Evolutionary conservation across 2,113 vertebrate genomes (phyloP), one percentile per base, ranked within the genome.

Genomic region (Sander lucioperca): DNA sequence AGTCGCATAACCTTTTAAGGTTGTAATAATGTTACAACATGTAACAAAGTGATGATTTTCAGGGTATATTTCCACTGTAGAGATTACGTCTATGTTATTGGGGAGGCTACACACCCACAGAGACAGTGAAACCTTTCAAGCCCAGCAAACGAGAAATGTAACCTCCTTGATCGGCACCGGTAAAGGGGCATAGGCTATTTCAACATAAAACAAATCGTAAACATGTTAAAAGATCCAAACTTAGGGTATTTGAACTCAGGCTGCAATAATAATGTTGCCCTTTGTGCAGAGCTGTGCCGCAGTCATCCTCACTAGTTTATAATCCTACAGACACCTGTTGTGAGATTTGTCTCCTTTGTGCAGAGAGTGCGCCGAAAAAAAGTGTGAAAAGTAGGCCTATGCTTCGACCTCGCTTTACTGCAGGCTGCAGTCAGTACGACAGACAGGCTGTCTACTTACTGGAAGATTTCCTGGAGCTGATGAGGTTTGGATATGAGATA

Each of bases 251-350:
- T 27, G 30, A 27, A 9, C 9, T n/a, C 21, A 25, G 3, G 21
- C 39, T 43, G 12, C 25, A 0, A 65, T 47, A 13, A 21, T 16
- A 12, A 30, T 12, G 66, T 13, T 47, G 36, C 18, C 13, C 39
- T 65, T 54, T 45, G 33, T 23, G 53, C 54, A 5, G 19, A 25
- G 50, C 68, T 18, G n/a, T 5, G 56, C 54, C 5, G 47, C 69
- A 13, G 19, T 3, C 76, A 84, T 87, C 84, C 85, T 81, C 80
- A 3, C 64, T 82, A 43, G 39, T 43, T 43, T 11, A 0, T 88
- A 93, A 94, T 93, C 92, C 90, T 62, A 48, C 77, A 77, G 87
- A 92, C 95, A 95, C 94, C 93, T 95, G 95, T 94, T 95, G 93
- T 23, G 73, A 83, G 86, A 92, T 93, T 89, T 86, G 53, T 62